A percentile compares a stretch with the other conserved stretches of the same genome.
phyloP scores from a whole-genome alignment of 2,113 vertebrate species.

The Bufo gargarizans region DNA sequence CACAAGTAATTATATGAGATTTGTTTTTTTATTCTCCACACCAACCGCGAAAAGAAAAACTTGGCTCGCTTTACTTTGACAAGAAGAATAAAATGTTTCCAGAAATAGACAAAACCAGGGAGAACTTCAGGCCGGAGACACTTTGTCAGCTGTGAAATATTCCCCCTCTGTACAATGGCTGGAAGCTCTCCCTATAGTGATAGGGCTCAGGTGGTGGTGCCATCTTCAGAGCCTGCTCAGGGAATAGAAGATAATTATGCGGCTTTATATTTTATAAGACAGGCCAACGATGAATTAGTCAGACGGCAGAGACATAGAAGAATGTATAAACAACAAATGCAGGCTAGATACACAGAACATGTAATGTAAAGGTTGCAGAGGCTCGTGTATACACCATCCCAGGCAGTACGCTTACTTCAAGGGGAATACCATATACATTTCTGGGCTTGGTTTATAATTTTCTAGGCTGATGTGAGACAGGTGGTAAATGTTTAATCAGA shows the following conservation, averaged over 20 bases:
- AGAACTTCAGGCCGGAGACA: not conserved
- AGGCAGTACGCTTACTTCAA: not conserved
- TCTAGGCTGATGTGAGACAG: not conserved
- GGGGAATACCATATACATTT: not conserved
- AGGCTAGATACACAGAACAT: not conserved
- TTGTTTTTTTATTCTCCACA: not conserved
- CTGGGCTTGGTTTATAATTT: not conserved
- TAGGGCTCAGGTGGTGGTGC: not conserved
- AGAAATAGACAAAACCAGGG: not conserved
- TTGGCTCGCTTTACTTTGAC: not conserved
- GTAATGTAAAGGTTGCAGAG: not conserved
- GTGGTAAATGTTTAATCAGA: not conserved
- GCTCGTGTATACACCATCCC: not conserved
- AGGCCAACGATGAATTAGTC: not conserved
- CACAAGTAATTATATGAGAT: not conserved
- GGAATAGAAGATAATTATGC: not conserved
- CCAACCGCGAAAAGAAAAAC: too few relatives aligned
- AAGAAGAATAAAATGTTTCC: constrained; percentile 20
- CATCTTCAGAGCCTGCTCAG: not conserved
- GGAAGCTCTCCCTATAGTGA: not conserved
- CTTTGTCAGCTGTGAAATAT: not conserved
- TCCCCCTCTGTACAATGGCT: too few relatives aligned
- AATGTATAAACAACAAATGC: not conserved
- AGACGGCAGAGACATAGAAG: not conserved
- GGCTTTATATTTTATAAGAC: not conserved